Evolutionary conservation across 2,888 invertebrate species (phyloP).

Genomic region (Megaustenia siamemsis): DNA sequence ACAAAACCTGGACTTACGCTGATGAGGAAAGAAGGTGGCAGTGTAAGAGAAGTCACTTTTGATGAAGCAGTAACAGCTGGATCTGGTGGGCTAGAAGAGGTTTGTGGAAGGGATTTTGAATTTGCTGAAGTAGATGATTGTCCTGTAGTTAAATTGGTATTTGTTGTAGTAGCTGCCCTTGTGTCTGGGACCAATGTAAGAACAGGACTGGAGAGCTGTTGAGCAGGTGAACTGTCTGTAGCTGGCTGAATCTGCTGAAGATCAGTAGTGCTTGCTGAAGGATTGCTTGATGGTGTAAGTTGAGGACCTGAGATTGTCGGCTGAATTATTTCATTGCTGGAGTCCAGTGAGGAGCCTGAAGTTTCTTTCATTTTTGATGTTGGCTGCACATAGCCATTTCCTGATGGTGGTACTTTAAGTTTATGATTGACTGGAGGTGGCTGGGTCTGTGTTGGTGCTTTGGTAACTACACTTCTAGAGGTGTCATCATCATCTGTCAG

Average conservation of each 20-base stretch:
- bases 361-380: not conserved
- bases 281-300: not conserved
- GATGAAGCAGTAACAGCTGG: not conserved
- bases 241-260: slow-evolving; percentile 19
- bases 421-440: not conserved
- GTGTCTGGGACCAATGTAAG: slow-evolving; percentile 18
- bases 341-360: not conserved
- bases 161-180: not conserved
- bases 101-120: not conserved
- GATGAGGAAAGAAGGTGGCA: slow-evolving; percentile 45
- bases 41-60: not conserved
- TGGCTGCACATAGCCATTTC: slow-evolving; percentile 17
- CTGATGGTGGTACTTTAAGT: not conserved
- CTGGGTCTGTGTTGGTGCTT: not conserved
- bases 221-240: not conserved
- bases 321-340: not conserved
- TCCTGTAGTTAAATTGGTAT: not conserved
- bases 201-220: not conserved
- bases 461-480: slow-evolving; percentile 20
- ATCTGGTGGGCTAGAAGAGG: not conserved
- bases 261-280: not conserved
- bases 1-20: slow-evolving; percentile 21
- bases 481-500: slow-evolving; percentile 71
- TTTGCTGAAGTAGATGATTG: not conserved
- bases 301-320: not conserved